phyloP scores from a whole-genome alignment of 1,140 invertebrate species.

The Scaptomyza pallida region DNA sequence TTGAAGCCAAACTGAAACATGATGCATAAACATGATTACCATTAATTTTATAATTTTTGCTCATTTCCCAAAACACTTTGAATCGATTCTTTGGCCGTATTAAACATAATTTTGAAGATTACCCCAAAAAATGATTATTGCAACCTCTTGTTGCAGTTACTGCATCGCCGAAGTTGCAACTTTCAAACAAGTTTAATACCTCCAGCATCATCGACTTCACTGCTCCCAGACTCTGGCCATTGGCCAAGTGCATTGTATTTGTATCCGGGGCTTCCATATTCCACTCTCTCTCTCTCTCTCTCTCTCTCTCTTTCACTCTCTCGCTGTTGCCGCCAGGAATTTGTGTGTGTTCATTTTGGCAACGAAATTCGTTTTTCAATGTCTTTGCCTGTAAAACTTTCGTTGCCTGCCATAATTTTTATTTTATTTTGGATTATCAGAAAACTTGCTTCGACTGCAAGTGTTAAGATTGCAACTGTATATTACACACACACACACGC shows the following conservation, averaged over 20 bases:
- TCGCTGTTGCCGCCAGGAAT: constrained; percentile 49
- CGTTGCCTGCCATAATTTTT: constrained; percentile 52
- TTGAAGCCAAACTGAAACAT: background rate
- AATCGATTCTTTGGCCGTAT: background rate
- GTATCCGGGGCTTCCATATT: constrained; percentile 28
- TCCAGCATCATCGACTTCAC: constrained; percentile 15
- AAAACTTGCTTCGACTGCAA: constrained; percentile 66
- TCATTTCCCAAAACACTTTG: constrained; percentile 7
- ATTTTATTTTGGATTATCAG: constrained; percentile 48
- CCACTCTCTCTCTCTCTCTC: background rate
- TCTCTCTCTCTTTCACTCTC: no score
- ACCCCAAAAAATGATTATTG: constrained; percentile 39
- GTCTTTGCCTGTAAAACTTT: constrained; percentile 60
- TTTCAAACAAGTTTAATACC: constrained; percentile 77
- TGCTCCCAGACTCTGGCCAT: constrained; percentile 9
- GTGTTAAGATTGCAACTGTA: constrained; percentile 26
- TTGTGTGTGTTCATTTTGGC: constrained; percentile 53
- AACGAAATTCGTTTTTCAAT: constrained; percentile 64
- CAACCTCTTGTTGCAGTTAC: constrained; percentile 41
- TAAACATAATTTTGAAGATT: constrained; percentile 60
- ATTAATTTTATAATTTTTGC: constrained; percentile 14
- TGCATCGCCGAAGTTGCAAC: constrained; percentile 63
- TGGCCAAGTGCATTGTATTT: constrained; percentile 43
- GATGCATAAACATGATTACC: background rate
- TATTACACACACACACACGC: constrained; percentile 14